These are phyloP conservation scores for Salvelinus alpinus DNA, from an alignment of 2,113 vertebrate genomes.

Conservation along the genomic window DNA sequence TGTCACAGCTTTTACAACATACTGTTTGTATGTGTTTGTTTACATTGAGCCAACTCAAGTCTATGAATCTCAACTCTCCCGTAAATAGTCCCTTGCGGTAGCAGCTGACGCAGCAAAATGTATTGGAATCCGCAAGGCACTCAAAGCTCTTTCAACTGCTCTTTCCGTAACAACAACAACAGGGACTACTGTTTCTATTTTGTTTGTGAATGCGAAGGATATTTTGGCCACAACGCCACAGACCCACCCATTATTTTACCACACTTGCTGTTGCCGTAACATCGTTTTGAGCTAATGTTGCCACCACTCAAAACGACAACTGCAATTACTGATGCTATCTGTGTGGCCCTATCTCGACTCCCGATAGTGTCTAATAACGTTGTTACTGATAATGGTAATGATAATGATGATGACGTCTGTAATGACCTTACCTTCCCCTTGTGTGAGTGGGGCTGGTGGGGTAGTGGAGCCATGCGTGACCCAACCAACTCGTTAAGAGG, in stretches of 20 bases:
- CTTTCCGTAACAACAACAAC: neutral
- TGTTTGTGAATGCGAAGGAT: no score
- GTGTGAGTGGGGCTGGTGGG: constrained; percentile 5
- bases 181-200: neutral
- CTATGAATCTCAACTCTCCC: no score
- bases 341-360: neutral
- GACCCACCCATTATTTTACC: neutral
- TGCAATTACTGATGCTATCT: neutral
- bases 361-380: neutral
- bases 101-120: neutral
- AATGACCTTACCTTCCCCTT: neutral
- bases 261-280: no score
- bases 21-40: no score
- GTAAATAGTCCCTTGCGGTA: no score
- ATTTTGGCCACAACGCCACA: no score
- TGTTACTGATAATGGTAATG: constrained; percentile 28
- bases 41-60: no score
- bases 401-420: constrained; percentile 21
- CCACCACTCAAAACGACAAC: neutral
- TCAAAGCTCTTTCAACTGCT: neutral
- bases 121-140: neutral
- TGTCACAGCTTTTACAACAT: no score
- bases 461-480: constrained; percentile 20
- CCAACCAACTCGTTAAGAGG: constrained; percentile 39
- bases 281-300: neutral